Percentiles rank a stretch among this genome's conserved stretches.
phyloP scores from a whole-genome alignment of 2,888 invertebrate genomes.

The Subacronicta megacephala region DNA sequence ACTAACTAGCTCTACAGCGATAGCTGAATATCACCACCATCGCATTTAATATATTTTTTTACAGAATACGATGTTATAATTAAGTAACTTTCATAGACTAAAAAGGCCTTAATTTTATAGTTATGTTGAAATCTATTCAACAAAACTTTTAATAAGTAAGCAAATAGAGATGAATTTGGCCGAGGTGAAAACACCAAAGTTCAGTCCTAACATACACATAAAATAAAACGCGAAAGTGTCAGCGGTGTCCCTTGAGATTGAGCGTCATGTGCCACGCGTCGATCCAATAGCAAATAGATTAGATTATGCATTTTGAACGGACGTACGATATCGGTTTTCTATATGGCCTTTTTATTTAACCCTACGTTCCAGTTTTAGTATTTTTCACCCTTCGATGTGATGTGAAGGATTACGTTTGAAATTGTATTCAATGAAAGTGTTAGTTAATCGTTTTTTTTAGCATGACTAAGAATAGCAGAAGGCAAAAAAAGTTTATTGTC shows the following conservation, averaged over 20 bases:
- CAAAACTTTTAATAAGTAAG: too few species aligned
- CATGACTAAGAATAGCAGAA: too few species aligned
- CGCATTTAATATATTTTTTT: too few species aligned
- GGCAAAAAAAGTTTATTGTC: too few species aligned
- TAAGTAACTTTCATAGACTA: too few species aligned
- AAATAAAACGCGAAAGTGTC: constrained; percentile 66
- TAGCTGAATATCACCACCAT: too few species aligned
- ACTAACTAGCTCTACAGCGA: too few species aligned
- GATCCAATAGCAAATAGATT: constrained; percentile 64
- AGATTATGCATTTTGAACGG: constrained; percentile 66
- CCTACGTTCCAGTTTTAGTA: constrained; percentile 44
- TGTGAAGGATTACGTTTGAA: constrained; percentile 24
- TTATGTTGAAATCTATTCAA: too few species aligned
- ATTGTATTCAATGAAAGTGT: constrained; percentile 2
- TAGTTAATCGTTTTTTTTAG: too few species aligned
- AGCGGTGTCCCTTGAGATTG: constrained; percentile 58
- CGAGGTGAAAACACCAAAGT: constrained; percentile 22
- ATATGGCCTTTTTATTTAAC: constrained; percentile 52
- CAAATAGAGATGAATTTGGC: constrained; percentile 8
- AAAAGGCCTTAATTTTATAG: too few species aligned
- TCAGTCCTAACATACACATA: constrained; percentile 40
- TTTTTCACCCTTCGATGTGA: constrained; percentile 35
- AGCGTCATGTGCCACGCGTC: constrained; percentile 62
- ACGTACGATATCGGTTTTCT: constrained; percentile 52
- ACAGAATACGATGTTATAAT: too few species aligned